Percentiles rank a stretch among this genome's conserved stretches.
phyloP scores from a whole-genome alignment of 1,140 invertebrate genomes.

The Zaprionus tsacasi region DNA sequence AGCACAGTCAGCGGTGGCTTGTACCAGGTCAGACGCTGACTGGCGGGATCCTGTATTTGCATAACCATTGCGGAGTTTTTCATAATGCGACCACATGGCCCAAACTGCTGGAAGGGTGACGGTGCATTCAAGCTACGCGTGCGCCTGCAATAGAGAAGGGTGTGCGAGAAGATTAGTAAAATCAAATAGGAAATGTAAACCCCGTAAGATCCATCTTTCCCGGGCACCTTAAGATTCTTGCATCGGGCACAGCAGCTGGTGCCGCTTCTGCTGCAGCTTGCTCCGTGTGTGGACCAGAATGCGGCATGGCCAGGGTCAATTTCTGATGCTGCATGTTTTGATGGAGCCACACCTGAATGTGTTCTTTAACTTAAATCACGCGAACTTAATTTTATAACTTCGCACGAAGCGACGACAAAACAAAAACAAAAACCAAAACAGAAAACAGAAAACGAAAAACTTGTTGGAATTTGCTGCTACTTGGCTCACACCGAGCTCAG shows the following conservation, averaged over 20 bases:
- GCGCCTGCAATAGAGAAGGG: conserved; percentile 88
- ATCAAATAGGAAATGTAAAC: not conserved
- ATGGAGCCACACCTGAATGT: conserved; percentile 43
- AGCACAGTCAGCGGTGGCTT: conserved; percentile 96
- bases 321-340: conserved; percentile 61
- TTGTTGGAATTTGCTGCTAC: conserved; percentile 51
- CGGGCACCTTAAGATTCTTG: conserved; percentile 58
- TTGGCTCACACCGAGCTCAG: conserved; percentile 22
- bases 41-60: conserved; percentile 98
- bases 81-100: conserved; percentile 97
- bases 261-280: conserved; percentile 4
- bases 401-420: conserved; percentile 6
- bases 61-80: conserved; percentile 98
- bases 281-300: conserved; percentile 17
- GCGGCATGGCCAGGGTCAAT: conserved; percentile 42
- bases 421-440: conserved; percentile 12
- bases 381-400: conserved; percentile 33
- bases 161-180: not conserved
- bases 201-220: not conserved
- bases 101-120: conserved; percentile 96
- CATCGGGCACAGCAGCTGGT: conserved; percentile 30
- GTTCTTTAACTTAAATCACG: conserved; percentile 20
- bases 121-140: conserved; percentile 96
- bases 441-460: conserved; percentile 33
- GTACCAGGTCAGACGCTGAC: conserved; percentile 97